A percentile compares a stretch with the other conserved stretches of the same genome.
These are phyloP conservation scores for Drosophila flavopinicola DNA, from an alignment of 2,888 invertebrate genomes.

Conservation along the genomic window DNA sequence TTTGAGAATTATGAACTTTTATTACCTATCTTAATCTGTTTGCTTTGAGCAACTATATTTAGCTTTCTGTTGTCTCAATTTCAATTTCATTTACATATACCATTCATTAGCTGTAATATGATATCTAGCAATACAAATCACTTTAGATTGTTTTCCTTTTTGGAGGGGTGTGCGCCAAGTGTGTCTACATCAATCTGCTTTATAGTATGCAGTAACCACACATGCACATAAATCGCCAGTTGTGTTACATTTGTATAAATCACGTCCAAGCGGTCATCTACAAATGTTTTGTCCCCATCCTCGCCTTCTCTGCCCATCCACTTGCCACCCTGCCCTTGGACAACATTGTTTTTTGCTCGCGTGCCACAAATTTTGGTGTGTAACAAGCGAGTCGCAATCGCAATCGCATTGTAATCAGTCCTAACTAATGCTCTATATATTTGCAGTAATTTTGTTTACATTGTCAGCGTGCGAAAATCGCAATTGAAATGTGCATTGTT, in stretches of 20 bases:
- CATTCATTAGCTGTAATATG: background rate
- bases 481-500: slow-evolving; percentile 22
- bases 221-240: slow-evolving; percentile 45
- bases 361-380: slow-evolving; percentile 48
- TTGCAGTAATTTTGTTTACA: slow-evolving; percentile 24
- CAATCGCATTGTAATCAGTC: slow-evolving; percentile 32
- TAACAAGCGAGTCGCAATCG: slow-evolving; percentile 24
- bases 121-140: background rate
- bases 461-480: slow-evolving; percentile 22
- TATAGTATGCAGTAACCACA: background rate
- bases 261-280: slow-evolving; percentile 54
- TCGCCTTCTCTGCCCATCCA: background rate
- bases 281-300: slow-evolving; percentile 6
- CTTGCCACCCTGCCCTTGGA: slow-evolving; percentile 2
- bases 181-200: slow-evolving; percentile 7
- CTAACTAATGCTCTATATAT: slow-evolving; percentile 33
- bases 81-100: background rate
- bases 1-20: no score
- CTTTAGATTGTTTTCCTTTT: background rate
- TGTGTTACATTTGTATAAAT: slow-evolving; percentile 54
- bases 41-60: background rate
- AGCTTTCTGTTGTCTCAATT: background rate
- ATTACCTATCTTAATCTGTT: no score
- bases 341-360: slow-evolving; percentile 46
- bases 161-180: slow-evolving; percentile 7